Conservation (phyloP, 1,140 invertebrate species). For the Drosophila truncata region DNA sequence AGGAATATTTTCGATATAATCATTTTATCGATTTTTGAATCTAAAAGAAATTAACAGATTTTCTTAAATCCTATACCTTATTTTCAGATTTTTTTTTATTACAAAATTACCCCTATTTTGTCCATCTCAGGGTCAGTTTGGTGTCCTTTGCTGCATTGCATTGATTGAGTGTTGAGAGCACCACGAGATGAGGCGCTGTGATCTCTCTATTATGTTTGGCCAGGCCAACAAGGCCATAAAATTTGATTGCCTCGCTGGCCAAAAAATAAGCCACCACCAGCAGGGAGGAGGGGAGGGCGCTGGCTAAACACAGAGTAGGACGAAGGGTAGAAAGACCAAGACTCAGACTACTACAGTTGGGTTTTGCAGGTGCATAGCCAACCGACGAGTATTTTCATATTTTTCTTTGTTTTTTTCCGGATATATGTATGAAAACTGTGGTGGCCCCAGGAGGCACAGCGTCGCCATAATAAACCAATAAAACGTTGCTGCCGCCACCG, state of each 20-base stretch:
- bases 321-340: constrained; percentile 4
- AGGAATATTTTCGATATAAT: no score
- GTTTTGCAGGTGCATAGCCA: constrained; percentile 41
- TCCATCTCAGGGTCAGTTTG: constrained; percentile 9
- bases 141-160: constrained; percentile 49
- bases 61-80: no score
- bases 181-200: constrained; percentile 60
- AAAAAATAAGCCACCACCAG: constrained; percentile 31
- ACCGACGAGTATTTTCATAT: constrained; percentile 6
- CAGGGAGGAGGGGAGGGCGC: neutral
- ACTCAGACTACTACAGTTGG: constrained; percentile 6
- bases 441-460: constrained; percentile 11
- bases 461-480: constrained; percentile 81
- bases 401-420: constrained; percentile 3
- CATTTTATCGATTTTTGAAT: no score
- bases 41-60: no score
- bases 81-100: neutral
- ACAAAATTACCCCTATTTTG: neutral
- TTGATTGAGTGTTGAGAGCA: constrained; percentile 74
- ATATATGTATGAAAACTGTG: constrained; percentile 16
- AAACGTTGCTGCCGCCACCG: constrained; percentile 40
- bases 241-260: constrained; percentile 70
- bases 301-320: neutral
- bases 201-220: constrained; percentile 64
- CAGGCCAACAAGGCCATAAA: constrained; percentile 75